These are phyloP conservation scores for Bombus impatiens DNA, from an alignment of 1,140 invertebrate genomes.

Conservation along the genomic window DNA sequence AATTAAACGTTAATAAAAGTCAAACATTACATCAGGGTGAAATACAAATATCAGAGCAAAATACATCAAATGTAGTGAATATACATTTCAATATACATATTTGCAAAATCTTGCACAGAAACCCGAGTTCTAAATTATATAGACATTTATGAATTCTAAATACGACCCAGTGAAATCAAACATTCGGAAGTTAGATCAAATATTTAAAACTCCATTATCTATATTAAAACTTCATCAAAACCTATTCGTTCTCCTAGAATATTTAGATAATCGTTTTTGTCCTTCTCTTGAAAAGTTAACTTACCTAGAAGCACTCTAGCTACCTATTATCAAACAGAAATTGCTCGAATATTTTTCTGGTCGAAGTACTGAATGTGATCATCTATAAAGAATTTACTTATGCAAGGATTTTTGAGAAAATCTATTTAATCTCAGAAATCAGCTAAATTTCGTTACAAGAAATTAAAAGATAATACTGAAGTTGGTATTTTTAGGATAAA, in stretches of 20 bases:
- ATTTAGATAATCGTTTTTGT: background rate
- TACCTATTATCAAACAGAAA: background rate
- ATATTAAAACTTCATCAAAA: background rate
- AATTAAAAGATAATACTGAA: background rate
- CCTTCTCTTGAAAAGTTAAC: background rate
- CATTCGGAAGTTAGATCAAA: background rate
- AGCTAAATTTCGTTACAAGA: background rate
- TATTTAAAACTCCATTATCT: background rate
- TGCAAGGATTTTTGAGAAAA: too few relatives aligned
- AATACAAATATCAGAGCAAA: too few relatives aligned
- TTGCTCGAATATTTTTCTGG: background rate
- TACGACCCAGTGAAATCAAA: background rate
- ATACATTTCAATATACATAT: background rate
- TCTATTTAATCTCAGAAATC: too few relatives aligned
- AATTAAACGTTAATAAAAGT: slow-evolving; percentile 15
- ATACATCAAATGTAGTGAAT: background rate
- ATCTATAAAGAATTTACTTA: too few relatives aligned
- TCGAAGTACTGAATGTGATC: background rate
- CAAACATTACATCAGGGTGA: slow-evolving; percentile 24
- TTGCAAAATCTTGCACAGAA: background rate
- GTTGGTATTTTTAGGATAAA: background rate
- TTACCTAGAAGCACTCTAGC: background rate
- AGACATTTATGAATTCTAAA: background rate
- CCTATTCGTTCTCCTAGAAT: background rate
- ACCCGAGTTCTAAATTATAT: background rate